Percentiles rank a stretch among this genome's conserved stretches.
These are phyloP conservation scores for Helarctos malayanus DNA, from an alignment of 2,797 vertebrate genomes.

Conservation along the genomic window DNA sequence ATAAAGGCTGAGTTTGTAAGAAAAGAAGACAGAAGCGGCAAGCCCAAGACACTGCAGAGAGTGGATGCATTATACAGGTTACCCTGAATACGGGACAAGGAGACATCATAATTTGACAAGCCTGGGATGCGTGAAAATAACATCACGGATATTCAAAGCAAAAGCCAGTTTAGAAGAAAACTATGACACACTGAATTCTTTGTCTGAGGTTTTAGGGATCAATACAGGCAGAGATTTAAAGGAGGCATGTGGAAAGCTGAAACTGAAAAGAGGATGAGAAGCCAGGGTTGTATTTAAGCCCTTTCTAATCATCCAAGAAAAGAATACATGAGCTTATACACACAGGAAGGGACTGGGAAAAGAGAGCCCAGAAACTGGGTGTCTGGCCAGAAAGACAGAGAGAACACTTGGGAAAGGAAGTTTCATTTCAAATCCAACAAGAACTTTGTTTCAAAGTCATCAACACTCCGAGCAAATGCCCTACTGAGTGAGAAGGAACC, in stretches of 20 bases:
- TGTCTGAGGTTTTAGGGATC: not conserved
- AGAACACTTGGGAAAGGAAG: constrained; percentile 47
- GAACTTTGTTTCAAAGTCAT: constrained; percentile 58
- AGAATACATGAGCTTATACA: not conserved
- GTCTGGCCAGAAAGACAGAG: constrained; percentile 53
- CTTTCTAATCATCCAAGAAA: constrained; percentile 12
- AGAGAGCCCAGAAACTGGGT: not conserved
- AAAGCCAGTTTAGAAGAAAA: constrained; percentile 45
- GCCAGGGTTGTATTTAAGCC: constrained; percentile 19
- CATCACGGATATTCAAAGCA: not conserved
- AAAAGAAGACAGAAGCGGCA: constrained; percentile 15
- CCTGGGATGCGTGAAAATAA: not conserved
- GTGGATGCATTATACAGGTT: not conserved
- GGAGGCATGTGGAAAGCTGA: constrained; percentile 31
- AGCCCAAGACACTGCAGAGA: not conserved
- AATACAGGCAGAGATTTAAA: constrained; percentile 12
- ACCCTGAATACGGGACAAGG: not conserved
- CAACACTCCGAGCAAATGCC: not conserved
- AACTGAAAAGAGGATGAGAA: constrained; percentile 35
- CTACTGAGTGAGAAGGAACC: not conserved
- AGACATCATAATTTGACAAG: not conserved
- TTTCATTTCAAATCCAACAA: constrained; percentile 45
- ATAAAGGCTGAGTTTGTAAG: not conserved
- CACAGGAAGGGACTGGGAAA: not conserved
- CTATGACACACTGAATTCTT: not conserved